Conservation (phyloP, 2,797 vertebrate genomes). For the Hippopotamyrus pictus region DNA sequence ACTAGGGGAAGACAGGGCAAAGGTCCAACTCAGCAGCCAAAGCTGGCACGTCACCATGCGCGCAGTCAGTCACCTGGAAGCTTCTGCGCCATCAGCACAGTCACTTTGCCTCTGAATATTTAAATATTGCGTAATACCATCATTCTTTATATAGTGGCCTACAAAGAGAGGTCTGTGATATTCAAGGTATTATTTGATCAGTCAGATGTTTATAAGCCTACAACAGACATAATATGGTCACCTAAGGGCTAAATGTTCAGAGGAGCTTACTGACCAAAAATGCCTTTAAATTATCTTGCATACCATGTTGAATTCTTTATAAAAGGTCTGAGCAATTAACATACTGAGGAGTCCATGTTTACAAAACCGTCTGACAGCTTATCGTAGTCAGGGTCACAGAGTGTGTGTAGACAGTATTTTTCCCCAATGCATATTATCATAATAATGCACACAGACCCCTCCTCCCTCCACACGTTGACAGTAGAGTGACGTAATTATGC, state of each 20-base stretch:
- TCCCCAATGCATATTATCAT: not conserved
- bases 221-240: not conserved
- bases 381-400: not conserved
- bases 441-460: not conserved
- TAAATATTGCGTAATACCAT: not conserved
- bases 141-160: not conserved
- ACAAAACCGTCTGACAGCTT: not conserved
- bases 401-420: not conserved
- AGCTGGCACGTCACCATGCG: not conserved
- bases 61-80: not conserved
- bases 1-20: conserved; percentile 44
- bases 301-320: not conserved
- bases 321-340: not conserved
- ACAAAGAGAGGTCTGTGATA: not conserved
- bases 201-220: not conserved
- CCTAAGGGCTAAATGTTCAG: not conserved
- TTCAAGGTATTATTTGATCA: not conserved
- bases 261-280: not conserved
- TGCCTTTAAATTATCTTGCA: not conserved
- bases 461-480: not conserved
- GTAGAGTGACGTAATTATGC: not conserved
- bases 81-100: not conserved
- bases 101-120: not conserved
- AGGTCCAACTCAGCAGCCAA: not conserved
- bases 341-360: not conserved